Evolutionary conservation across 2,888 invertebrate genomes (phyloP).

Genomic region (Cantharis nigra): DNA sequence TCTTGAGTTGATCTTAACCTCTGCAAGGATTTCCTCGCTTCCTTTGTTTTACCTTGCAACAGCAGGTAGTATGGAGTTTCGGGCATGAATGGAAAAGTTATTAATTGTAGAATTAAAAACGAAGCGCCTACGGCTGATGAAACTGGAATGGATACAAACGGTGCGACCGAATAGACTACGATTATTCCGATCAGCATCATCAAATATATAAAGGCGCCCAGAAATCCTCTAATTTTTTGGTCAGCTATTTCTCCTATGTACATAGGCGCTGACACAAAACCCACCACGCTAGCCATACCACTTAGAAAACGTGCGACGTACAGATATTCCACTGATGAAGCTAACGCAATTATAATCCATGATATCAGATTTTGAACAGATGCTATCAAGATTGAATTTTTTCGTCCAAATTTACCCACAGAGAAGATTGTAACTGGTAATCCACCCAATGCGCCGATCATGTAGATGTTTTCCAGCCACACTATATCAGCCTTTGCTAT

Average conservation of each 20-base stretch:
- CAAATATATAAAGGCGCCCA: conserved; percentile 52
- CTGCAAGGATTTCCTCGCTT: conserved; percentile 45
- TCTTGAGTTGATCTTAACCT: conserved; percentile 42
- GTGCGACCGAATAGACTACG: conserved; percentile 50
- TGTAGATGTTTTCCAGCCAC: conserved; percentile 43
- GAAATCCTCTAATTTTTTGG: conserved; percentile 51
- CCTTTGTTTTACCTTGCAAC: conserved; percentile 42
- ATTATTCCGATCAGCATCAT: conserved; percentile 54
- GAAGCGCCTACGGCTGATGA: conserved; percentile 47
- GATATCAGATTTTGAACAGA: conserved; percentile 45
- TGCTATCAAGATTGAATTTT: conserved; percentile 49
- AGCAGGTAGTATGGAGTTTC: conserved; percentile 52
- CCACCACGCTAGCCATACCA: conserved; percentile 52
- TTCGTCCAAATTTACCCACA: conserved; percentile 49
- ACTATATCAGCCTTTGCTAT: conserved; percentile 41
- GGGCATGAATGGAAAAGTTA: conserved; percentile 51
- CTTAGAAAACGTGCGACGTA: conserved; percentile 50
- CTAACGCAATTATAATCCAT: conserved; percentile 50
- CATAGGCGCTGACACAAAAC: conserved; percentile 54
- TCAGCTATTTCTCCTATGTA: conserved; percentile 54
- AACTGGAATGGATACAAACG: conserved; percentile 48
- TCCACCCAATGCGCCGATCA: conserved; percentile 46
- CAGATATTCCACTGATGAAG: conserved; percentile 44
- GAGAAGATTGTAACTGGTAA: conserved; percentile 49
- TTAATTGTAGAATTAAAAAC: conserved; percentile 44